Percentiles rank a stretch among this genome's conserved stretches.
These are phyloP conservation scores for Emys orbicularis DNA, from an alignment of 2,797 vertebrate genomes.

Conservation along the genomic window DNA sequence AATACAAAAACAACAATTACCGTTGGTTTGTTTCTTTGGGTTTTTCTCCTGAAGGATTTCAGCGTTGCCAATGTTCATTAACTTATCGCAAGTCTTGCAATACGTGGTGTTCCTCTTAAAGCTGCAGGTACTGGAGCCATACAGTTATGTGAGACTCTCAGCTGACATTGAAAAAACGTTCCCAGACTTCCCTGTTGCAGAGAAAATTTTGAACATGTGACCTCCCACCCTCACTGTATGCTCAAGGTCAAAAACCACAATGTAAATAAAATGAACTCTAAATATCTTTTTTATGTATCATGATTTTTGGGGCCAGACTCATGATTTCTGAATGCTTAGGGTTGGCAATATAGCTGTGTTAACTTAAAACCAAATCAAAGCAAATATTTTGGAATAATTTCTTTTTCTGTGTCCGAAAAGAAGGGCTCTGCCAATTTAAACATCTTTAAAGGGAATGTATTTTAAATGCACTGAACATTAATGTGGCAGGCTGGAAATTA, in stretches of 20 bases:
- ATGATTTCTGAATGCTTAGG: background rate
- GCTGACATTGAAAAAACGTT: background rate
- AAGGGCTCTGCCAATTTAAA: background rate
- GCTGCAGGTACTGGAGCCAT: background rate
- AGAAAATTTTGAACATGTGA: background rate
- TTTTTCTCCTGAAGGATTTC: background rate
- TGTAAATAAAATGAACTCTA: background rate
- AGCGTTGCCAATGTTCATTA: background rate
- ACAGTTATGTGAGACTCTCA: background rate
- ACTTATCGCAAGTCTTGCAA: no score
- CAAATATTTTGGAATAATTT: background rate
- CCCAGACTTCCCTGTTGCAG: background rate
- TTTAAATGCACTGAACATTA: background rate
- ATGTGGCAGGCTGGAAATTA: background rate
- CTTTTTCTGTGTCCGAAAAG: background rate
- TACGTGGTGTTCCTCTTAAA: background rate
- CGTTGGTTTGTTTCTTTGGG: background rate
- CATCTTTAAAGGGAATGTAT: background rate
- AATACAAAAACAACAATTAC: slow-evolving; percentile 26
- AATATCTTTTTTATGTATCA: background rate
- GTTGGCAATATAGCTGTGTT: background rate
- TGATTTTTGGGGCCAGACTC: background rate
- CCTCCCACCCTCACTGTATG: background rate
- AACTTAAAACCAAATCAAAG: background rate
- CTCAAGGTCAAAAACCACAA: background rate